phyloP scores from a whole-genome alignment of 2,797 vertebrate genomes.

The Pagetopsis macropterus region DNA sequence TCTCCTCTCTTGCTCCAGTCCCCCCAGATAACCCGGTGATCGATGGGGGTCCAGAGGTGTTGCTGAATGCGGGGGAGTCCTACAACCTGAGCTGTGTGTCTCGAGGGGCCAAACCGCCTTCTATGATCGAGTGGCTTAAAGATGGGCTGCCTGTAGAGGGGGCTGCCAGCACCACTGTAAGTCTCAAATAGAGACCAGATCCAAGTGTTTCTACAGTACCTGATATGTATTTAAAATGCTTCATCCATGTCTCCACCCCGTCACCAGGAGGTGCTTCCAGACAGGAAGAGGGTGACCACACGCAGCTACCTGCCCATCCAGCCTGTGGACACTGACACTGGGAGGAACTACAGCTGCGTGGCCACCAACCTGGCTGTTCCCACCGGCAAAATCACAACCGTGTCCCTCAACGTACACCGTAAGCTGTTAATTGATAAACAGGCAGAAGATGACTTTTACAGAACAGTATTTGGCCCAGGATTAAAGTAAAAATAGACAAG shows the following conservation, averaged over 20 bases:
- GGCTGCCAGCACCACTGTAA: constrained; percentile 86
- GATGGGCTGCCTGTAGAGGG: constrained; percentile 89
- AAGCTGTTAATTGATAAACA: constrained; percentile 48
- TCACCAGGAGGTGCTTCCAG: constrained; percentile 87
- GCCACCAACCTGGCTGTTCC: constrained; percentile 88
- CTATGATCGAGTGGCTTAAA: constrained; percentile 90
- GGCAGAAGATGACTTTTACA: neutral
- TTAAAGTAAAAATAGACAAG: too few relatives aligned
- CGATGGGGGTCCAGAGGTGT: constrained; percentile 89
- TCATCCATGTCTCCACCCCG: neutral
- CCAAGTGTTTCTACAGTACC: neutral
- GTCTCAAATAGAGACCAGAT: constrained; percentile 13
- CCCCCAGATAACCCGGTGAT: constrained; percentile 93
- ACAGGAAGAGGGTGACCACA: constrained; percentile 93
- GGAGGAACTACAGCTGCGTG: constrained; percentile 90
- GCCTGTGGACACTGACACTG: constrained; percentile 91
- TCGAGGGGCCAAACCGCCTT: constrained; percentile 90
- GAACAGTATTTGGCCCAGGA: too few relatives aligned
- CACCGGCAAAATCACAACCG: constrained; percentile 86
- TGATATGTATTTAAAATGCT: neutral
- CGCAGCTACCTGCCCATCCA: constrained; percentile 89
- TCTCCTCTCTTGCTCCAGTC: constrained; percentile 74
- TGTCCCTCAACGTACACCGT: constrained; percentile 95
- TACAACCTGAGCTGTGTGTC: constrained; percentile 95
- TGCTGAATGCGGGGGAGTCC: constrained; percentile 89